Evolutionary conservation across 2,888 invertebrate genomes (phyloP), one percentile per base, ranked within the genome.

Genomic region (Ochropleura leucogaster): DNA sequence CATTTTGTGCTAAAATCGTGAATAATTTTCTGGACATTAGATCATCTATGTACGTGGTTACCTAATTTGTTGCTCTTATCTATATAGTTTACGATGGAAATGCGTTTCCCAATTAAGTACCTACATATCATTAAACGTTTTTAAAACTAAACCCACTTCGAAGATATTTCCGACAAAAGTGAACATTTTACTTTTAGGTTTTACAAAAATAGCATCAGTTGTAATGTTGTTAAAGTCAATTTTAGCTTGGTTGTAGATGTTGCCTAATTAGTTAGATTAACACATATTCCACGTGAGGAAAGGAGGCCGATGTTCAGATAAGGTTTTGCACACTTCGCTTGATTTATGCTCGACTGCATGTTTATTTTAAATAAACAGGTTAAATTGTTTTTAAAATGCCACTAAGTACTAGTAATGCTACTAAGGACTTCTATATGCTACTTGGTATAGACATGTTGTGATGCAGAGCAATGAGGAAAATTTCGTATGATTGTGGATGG

Each of bases 271-370:
- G 85, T 68, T 69, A 76, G 72, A 80, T 83, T 85, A 83, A 74
- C 78, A 83, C 78, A 71, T 82, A 72, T 79, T 84, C 67, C 69
- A 72, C 67, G 84, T 68, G 79, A 82, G 72, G 81, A 74, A 85
- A 86, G 81, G 79, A 85, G 85, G 86, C 68, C 86, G 74, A 72
- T 79, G 75, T 14, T 84, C 72, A 76, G 82, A 86, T 84, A 77
- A 76, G 80, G 84, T 80, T 82, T 82, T 84, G 83, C 85, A 82
- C 85, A 79, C 83, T 85, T 44, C 49, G 78, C 65, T 82, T 83
- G 84, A 82, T 82, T 83, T 83, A 83, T 79, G 80, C 82, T 49
- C 70, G 84, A 70, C 72, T 80, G 72, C 81, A 82, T 66, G 67
- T 75, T 83, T 79, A 72, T 80, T 75, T 72, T 57, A 80, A 72